phyloP scores from a whole-genome alignment of 2,888 invertebrate genomes.

The Ophraella communa region DNA sequence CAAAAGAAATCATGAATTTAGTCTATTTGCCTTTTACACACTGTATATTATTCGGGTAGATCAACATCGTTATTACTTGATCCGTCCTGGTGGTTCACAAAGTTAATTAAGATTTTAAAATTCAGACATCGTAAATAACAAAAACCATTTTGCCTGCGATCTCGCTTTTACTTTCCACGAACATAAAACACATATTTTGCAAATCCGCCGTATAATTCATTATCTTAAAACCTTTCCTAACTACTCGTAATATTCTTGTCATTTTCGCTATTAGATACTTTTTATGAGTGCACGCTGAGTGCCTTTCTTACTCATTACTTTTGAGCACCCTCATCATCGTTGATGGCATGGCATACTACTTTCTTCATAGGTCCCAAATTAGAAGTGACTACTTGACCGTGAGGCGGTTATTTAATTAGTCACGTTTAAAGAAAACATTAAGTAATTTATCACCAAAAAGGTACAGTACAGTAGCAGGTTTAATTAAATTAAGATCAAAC shows the following conservation, averaged over 20 bases:
- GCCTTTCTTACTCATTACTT: constrained; percentile 18
- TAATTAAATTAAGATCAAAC: too few species aligned
- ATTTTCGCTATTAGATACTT: constrained; percentile 23
- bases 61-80: too few species aligned
- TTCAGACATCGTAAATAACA: neutral
- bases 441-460: too few species aligned
- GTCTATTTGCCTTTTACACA: too few species aligned
- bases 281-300: constrained; percentile 6
- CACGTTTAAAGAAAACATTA: neutral
- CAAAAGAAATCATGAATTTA: too few species aligned
- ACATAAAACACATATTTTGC: neutral
- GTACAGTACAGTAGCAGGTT: too few species aligned
- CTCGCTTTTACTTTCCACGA: neutral
- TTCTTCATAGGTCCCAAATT: constrained; percentile 7
- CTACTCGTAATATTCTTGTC: constrained; percentile 16
- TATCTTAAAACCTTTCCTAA: constrained; percentile 20
- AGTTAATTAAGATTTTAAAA: neutral
- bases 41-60: too few species aligned
- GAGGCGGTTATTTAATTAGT: neutral
- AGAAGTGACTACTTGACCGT: neutral
- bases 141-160: neutral
- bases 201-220: constrained; percentile 4
- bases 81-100: neutral
- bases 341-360: constrained; percentile 10
- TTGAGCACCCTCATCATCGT: constrained; percentile 21